Evolutionary conservation across 2,797 vertebrate genomes (phyloP).

Genomic region (Channallabes apus): DNA sequence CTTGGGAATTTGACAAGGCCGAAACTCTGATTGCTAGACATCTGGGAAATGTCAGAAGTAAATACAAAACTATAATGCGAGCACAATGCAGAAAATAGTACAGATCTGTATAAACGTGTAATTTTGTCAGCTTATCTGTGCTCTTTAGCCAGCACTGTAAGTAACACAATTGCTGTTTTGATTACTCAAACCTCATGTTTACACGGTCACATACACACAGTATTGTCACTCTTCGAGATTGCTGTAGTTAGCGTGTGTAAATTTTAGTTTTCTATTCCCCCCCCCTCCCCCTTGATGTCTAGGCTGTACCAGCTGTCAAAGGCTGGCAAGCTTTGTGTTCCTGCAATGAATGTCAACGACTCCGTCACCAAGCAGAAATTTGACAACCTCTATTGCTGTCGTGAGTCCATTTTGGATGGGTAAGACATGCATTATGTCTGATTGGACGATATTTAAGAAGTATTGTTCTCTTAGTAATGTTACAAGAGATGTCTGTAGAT

Average conservation of each 20-base stretch:
- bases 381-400: slow-evolving; percentile 97
- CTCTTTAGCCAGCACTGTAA: not conserved
- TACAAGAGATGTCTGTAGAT: not conserved
- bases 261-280: not conserved
- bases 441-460: not conserved
- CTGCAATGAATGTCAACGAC: slow-evolving; percentile 98
- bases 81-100: not conserved
- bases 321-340: slow-evolving; percentile 94
- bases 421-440: slow-evolving; percentile 65
- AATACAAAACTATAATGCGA: not conserved
- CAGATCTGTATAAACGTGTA: not conserved
- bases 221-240: not conserved
- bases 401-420: slow-evolving; percentile 97
- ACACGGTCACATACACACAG: not conserved
- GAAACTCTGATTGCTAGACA: no score
- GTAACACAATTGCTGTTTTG: not conserved
- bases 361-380: slow-evolving; percentile 99
- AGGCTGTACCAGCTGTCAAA: slow-evolving; percentile 98
- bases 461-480: not conserved
- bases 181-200: not conserved
- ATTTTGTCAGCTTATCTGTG: not conserved
- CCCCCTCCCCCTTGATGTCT: not conserved
- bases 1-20: no score
- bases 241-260: not conserved
- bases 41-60: not conserved